These are phyloP conservation scores for Batillaria attramentaria DNA, from an alignment of 1,140 invertebrate species.

Conservation along the genomic window DNA sequence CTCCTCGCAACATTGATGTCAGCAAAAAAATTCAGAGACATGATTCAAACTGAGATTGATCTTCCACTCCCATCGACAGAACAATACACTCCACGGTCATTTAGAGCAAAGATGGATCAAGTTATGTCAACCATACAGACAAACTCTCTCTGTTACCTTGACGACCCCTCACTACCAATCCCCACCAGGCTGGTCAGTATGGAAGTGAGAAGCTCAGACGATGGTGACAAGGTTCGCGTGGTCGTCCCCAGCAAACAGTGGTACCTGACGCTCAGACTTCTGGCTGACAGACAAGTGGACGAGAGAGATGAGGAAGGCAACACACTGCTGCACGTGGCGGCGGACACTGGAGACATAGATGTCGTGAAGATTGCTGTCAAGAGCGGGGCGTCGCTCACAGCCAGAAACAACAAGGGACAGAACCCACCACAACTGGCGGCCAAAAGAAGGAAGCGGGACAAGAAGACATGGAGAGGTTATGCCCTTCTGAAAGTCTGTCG, in stretches of 20 bases:
- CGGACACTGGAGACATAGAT: not conserved
- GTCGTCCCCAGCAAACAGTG: not conserved
- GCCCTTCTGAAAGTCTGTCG: no score
- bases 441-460: not conserved
- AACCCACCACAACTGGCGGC: not conserved
- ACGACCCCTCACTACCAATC: constrained; percentile 2
- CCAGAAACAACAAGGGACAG: not conserved
- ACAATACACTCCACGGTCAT: no score
- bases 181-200: not conserved
- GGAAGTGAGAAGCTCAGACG: not conserved
- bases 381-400: not conserved
- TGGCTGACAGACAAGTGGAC: constrained; percentile 8
- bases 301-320: constrained; percentile 3
- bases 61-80: not conserved
- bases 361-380: not conserved
- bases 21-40: not conserved
- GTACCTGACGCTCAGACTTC: constrained; percentile 22
- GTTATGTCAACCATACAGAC: not conserved
- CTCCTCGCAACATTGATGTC: not conserved
- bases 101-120: no score
- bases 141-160: not conserved
- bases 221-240: not conserved
- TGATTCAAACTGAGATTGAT: not conserved
- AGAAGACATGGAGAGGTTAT: not conserved
- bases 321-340: constrained; percentile 10